Evolutionary conservation across 2,797 vertebrate genomes (phyloP).

Genomic region (Sphaeramia orbicularis): DNA sequence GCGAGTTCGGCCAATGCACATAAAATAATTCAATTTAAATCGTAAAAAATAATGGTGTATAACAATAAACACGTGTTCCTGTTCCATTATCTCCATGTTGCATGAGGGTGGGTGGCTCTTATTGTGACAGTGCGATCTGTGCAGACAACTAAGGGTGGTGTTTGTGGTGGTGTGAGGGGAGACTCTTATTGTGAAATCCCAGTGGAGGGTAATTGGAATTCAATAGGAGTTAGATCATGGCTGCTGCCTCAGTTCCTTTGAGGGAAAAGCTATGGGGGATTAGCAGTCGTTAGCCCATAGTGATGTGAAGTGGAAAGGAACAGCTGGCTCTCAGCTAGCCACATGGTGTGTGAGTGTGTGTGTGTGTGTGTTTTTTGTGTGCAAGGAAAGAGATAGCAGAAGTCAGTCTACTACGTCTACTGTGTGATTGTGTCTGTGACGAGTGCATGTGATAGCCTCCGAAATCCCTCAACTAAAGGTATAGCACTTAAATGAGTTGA

Average conservation of each 20-base stretch:
- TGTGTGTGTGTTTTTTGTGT: too few species aligned
- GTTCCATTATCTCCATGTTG: constrained; percentile 27
- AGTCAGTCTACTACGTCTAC: constrained; percentile 39
- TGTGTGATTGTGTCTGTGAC: constrained; percentile 17
- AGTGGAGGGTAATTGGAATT: constrained; percentile 84
- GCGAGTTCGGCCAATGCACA: constrained; percentile 24
- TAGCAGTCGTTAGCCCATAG: constrained; percentile 81
- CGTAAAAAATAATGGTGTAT: constrained; percentile 30
- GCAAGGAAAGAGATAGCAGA: constrained; percentile 50
- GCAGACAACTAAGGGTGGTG: constrained; percentile 43
- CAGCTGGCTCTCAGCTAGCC: constrained; percentile 81
- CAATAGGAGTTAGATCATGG: constrained; percentile 86
- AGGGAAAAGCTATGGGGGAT: constrained; percentile 83
- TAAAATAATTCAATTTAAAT: constrained; percentile 29
- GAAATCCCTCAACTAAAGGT: constrained; percentile 36
- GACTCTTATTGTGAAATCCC: constrained; percentile 78
- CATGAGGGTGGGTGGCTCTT: constrained; percentile 37
- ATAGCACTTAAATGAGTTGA: constrained; percentile 42
- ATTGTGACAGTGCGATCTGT: constrained; percentile 39
- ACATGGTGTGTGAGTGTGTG: too few species aligned
- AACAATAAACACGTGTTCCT: constrained; percentile 38
- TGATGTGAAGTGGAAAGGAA: constrained; percentile 85
- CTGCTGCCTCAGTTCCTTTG: constrained; percentile 80
- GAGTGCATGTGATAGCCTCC: constrained; percentile 5
- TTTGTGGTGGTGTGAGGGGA: constrained; percentile 40